Percentiles rank a stretch among this genome's conserved stretches.
Evolutionary conservation across 2,888 invertebrate genomes (phyloP).

Genomic region (Acleris emargana): DNA sequence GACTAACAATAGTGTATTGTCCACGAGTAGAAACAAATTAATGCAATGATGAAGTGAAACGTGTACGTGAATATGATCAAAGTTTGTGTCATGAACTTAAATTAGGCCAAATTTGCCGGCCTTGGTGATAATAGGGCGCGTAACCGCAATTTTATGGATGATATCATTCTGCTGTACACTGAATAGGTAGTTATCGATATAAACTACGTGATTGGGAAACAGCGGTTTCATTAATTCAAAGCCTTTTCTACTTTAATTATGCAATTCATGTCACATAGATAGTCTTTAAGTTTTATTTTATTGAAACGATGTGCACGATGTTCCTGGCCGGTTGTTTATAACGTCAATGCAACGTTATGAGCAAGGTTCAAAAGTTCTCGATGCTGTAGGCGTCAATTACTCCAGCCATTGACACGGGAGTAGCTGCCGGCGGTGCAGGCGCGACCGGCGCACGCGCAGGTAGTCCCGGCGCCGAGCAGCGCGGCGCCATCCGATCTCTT

Average conservation of each 20-base stretch:
- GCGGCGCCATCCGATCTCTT: constrained; percentile 51
- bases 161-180: not conserved
- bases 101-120: constrained; percentile 4
- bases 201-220: not conserved
- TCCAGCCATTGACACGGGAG: constrained; percentile 78
- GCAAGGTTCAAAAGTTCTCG: constrained; percentile 35
- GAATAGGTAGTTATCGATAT: not conserved
- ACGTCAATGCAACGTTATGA: constrained; percentile 24
- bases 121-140: constrained; percentile 5
- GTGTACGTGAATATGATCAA: constrained; percentile 45
- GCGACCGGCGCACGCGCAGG: constrained; percentile 78
- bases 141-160: constrained; percentile 17
- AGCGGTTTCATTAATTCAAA: not conserved
- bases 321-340: constrained; percentile 15
- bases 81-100: constrained; percentile 28
- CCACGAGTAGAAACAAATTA: constrained; percentile 71
- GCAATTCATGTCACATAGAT: constrained; percentile 4
- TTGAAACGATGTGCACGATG: not conserved
- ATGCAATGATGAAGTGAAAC: constrained; percentile 64
- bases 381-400: constrained; percentile 42
- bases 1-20: constrained; percentile 64
- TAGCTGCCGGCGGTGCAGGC: constrained; percentile 69
- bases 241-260: not conserved
- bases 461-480: constrained; percentile 58
- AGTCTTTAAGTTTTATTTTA: not conserved